phyloP scores from a whole-genome alignment of 1,140 invertebrate genomes.

The Zaprionus camerounensis region DNA sequence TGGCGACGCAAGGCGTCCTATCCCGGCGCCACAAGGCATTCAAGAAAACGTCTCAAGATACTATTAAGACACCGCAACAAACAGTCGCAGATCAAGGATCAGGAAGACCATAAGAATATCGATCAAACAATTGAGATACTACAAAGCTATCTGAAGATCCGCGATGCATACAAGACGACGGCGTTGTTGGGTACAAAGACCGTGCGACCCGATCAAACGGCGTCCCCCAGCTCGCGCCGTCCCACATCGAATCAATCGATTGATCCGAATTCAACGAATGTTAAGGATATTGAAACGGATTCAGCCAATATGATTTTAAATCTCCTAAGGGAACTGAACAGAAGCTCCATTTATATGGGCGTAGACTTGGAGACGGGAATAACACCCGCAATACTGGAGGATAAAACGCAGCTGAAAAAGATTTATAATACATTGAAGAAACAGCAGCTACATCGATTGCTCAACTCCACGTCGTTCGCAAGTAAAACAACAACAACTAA shows the following conservation, averaged over 20 bases:
- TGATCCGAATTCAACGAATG: not conserved
- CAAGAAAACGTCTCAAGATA: constrained; percentile 85
- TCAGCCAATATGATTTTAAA: constrained; percentile 33
- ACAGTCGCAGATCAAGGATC: constrained; percentile 62
- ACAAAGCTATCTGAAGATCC: constrained; percentile 68
- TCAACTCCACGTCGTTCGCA: constrained; percentile 70
- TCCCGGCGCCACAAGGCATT: constrained; percentile 86
- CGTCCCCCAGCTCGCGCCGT: constrained; percentile 67
- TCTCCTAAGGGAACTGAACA: constrained; percentile 36
- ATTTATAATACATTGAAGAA: constrained; percentile 75
- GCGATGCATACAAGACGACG: constrained; percentile 66
- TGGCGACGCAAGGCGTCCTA: constrained; percentile 91
- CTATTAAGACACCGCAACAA: constrained; percentile 61
- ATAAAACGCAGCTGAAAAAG: constrained; percentile 70
- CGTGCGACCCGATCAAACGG: constrained; percentile 71
- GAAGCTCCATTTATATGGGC: constrained; percentile 13
- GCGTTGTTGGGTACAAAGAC: constrained; percentile 69
- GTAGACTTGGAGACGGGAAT: constrained; percentile 36
- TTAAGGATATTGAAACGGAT: not conserved
- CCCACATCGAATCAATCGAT: constrained; percentile 20
- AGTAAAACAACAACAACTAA: constrained; percentile 19
- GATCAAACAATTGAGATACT: constrained; percentile 65
- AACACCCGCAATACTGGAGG: constrained; percentile 57
- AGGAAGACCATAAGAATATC: constrained; percentile 49
- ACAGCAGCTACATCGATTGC: constrained; percentile 70